Evolutionary conservation across 2,113 vertebrate genomes (phyloP), one percentile per base, ranked within the genome.

Genomic region (Ellobius talpinus): DNA sequence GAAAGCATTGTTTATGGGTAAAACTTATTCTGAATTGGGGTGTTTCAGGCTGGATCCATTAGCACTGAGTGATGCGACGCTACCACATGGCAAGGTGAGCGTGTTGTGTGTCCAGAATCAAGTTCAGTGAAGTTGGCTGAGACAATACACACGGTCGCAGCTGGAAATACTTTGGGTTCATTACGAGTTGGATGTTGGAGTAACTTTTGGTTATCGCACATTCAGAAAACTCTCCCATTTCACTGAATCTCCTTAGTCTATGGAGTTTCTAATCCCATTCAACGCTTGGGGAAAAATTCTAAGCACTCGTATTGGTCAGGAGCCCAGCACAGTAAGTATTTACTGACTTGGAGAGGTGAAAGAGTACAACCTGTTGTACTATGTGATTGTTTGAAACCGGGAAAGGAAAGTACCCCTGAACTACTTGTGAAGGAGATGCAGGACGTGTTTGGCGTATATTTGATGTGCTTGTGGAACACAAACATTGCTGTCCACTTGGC

Each of bases 361-460:
- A 29, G 6, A 42, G 82, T 55, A n/a, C 31, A 85, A 78, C 50
- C 14, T 85, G 5, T 21, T 21, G 6, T 58, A 21, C 19, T 58
- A 58, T 58, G 23, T 73, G 68, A 72, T 26, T 61, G 79, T 81
- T 45, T 76, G 42, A 82, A 87, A 45, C 42, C 52, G 55, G 11
- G 11, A 33, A 88, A 73, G 85, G 61, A 76, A 95, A 92, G 16
- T 17, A 65, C 68, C 52, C 58, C 16, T 45, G 63, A 96, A 87
- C 65, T 92, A 45, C 45, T 66, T 55, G 19, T 93, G 61, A 89
- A 93, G 70, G 36, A 91, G 36, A 70, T 19, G 7, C 21, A 63
- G 39, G 33, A 11, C 26, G 33, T 3, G 23, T 0, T 0, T 58
- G 76, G 39, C 6, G 3, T 47, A 3, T 79, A 42, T 47, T 93